Percentiles rank a stretch among this genome's conserved stretches.
Conservation (phyloP, 2,888 invertebrate genomes). For the Polyommatus iphigenia region DNA sequence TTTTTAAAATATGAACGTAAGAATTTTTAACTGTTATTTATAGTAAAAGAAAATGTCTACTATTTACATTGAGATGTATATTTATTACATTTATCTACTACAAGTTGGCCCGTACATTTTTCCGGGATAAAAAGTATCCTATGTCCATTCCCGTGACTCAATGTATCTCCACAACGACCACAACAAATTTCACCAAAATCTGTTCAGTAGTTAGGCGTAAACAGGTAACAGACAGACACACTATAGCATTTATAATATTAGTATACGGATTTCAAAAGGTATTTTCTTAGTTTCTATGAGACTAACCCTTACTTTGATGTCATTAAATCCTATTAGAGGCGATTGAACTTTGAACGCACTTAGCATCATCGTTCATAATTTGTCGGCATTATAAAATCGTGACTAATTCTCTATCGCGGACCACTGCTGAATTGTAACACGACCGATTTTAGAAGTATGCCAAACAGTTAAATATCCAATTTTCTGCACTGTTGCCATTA, state of each 20-base stretch:
- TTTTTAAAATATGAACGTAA: too few species aligned
- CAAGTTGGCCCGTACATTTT: too few species aligned
- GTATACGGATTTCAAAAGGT: background rate
- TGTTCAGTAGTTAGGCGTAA: too few species aligned
- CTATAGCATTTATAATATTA: background rate
- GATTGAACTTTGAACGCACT: background rate
- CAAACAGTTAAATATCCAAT: background rate
- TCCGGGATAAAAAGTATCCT: too few species aligned
- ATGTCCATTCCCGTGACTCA: too few species aligned
- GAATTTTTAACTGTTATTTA: background rate
- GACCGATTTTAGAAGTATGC: background rate
- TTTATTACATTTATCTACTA: too few species aligned
- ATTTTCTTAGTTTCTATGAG: background rate
- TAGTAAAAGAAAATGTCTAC: background rate
- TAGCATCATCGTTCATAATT: background rate
- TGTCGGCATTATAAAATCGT: too few species aligned
- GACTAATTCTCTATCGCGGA: too few species aligned
- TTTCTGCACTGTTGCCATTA: background rate
- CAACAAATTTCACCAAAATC: too few species aligned
- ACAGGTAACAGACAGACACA: background rate
- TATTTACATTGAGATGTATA: background rate
- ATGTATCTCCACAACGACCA: too few species aligned
- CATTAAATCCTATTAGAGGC: background rate
- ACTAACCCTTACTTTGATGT: background rate
- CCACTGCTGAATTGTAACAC: background rate